Evolutionary conservation across 1,140 invertebrate species (phyloP).

Genomic region (Lerema accius): DNA sequence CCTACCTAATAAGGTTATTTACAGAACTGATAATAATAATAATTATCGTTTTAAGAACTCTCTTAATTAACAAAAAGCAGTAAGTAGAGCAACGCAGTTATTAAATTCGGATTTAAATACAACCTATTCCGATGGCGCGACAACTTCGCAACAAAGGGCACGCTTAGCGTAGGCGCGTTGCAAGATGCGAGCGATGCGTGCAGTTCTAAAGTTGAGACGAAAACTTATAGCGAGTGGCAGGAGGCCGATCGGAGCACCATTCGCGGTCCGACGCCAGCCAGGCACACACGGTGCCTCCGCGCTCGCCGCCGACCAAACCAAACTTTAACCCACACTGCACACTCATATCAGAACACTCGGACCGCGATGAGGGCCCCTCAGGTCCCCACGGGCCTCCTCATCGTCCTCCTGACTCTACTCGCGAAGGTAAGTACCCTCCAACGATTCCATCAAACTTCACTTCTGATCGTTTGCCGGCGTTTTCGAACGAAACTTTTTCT

Average conservation of each 20-base stretch:
- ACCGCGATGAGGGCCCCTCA: slow-evolving; percentile 61
- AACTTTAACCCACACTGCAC: slow-evolving; percentile 60
- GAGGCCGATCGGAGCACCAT: slow-evolving; percentile 47
- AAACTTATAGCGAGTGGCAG: slow-evolving; percentile 49
- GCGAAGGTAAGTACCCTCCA: slow-evolving; percentile 55
- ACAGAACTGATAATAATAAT: no score
- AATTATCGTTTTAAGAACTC: no score
- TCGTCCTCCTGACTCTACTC: slow-evolving; percentile 46
- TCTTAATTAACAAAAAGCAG: no score
- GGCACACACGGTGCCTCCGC: slow-evolving; percentile 67
- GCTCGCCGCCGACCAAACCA: slow-evolving; percentile 49
- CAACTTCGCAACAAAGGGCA: slow-evolving; percentile 42
- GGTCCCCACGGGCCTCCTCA: slow-evolving; percentile 54
- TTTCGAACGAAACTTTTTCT: slow-evolving; percentile 33
- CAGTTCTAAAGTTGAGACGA: slow-evolving; percentile 54
- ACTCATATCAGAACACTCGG: slow-evolving; percentile 48
- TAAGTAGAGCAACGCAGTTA: slow-evolving; percentile 1
- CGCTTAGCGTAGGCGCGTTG: slow-evolving; percentile 53
- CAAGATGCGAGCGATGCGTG: slow-evolving; percentile 50
- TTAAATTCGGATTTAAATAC: slow-evolving; percentile 17
- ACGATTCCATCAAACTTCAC: slow-evolving; percentile 41
- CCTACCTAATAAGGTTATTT: no score
- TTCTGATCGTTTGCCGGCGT: slow-evolving; percentile 10
- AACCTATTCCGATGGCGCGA: slow-evolving; percentile 9
- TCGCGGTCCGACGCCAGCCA: slow-evolving; percentile 69